phyloP scores from a whole-genome alignment of 2,797 vertebrate genomes.

The Champsocephalus esox region DNA sequence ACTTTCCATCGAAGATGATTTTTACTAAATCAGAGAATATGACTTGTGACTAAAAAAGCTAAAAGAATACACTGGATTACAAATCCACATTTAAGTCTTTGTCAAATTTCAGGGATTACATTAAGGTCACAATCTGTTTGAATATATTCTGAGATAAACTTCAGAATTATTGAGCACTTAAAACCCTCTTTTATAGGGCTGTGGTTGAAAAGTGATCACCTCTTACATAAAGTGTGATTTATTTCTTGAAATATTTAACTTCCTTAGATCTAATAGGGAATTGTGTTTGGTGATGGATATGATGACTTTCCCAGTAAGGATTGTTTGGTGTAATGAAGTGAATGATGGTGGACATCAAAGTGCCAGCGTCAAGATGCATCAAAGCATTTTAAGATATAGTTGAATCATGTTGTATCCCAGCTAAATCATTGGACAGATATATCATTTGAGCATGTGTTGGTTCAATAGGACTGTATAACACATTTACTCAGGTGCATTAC shows the following conservation, averaged over 20 bases:
- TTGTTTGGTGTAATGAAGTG: neutral
- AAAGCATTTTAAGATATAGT: neutral
- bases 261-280: neutral
- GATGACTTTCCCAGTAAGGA: neutral
- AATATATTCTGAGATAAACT: neutral
- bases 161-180: neutral
- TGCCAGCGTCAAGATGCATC: neutral
- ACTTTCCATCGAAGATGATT: slow-evolving; percentile 1
- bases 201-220: neutral
- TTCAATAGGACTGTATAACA: neutral
- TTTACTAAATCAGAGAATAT: neutral
- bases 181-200: neutral
- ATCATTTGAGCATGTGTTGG: neutral
- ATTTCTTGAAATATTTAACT: neutral
- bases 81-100: neutral
- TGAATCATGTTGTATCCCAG: too few relatives aligned
- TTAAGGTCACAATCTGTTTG: too few relatives aligned
- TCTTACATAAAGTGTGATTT: neutral
- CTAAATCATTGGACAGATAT: neutral
- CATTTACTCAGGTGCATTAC: neutral
- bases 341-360: neutral
- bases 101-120: neutral
- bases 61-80: neutral
- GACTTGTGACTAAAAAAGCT: neutral
- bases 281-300: neutral